A percentile compares a stretch with the other conserved stretches of the same genome.
These are phyloP conservation scores for Semnopithecus entellus DNA, from an alignment of 2,113 vertebrate genomes.

Conservation along the genomic window DNA sequence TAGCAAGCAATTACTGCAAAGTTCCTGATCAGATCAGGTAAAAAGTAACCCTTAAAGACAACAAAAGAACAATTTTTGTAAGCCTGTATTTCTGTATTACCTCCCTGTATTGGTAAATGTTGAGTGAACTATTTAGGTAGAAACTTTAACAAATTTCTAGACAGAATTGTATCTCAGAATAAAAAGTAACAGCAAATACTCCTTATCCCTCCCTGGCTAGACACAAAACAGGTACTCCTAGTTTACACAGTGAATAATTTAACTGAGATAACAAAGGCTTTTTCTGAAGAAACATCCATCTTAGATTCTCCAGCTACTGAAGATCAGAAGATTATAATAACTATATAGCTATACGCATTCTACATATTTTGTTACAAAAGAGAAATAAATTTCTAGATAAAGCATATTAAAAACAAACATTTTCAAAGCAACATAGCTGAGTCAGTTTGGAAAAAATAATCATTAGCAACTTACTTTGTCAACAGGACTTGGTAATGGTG, in stretches of 20 bases:
- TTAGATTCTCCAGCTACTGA: conserved; percentile 31
- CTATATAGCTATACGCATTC: background rate
- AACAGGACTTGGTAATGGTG: conserved; percentile 96
- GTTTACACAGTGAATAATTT: background rate
- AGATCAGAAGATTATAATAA: conserved; percentile 7
- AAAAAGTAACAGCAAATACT: conserved; percentile 34
- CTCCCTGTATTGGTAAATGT: background rate
- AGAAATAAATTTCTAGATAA: conserved; percentile 18
- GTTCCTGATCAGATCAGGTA: conserved; percentile 1
- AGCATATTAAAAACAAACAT: conserved; percentile 56
- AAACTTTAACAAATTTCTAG: conserved; percentile 26
- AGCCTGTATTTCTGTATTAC: background rate
- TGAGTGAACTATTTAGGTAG: background rate
- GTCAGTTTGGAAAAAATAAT: conserved; percentile 33
- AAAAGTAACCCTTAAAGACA: conserved; percentile 28
- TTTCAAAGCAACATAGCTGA: conserved; percentile 27
- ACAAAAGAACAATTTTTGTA: conserved; percentile 30
- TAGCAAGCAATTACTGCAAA: conserved; percentile 24
- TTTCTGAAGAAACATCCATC: background rate
- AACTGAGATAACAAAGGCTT: conserved; percentile 4
- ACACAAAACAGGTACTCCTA: background rate
- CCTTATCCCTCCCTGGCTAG: background rate
- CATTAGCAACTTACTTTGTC: conserved; percentile 94
- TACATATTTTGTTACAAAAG: conserved; percentile 46
- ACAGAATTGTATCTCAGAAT: conserved; percentile 13